Evolutionary conservation across 2,797 vertebrate species (phyloP).

Genomic region (Spea hammondii): DNA sequence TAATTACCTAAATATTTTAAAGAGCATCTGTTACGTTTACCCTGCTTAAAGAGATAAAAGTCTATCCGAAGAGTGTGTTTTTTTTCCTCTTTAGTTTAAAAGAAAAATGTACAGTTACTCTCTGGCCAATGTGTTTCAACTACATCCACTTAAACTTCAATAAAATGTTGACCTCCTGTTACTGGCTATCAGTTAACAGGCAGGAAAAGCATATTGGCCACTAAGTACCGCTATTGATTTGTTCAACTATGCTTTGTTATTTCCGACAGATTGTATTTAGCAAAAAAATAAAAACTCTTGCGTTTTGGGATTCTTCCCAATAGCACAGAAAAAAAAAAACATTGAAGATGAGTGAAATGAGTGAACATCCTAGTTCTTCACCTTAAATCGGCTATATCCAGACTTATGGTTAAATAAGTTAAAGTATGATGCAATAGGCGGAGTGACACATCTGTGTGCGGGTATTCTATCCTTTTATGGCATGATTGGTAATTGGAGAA

Average conservation of each 20-base stretch:
- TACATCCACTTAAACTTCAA: constrained; percentile 3
- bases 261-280: constrained; percentile 7
- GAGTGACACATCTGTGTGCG: too few relatives aligned
- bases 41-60: constrained; percentile 1
- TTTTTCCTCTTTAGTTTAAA: not conserved
- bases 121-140: constrained; percentile 6
- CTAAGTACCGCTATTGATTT: constrained; percentile 26
- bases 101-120: not conserved
- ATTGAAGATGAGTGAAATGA: too few relatives aligned
- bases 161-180: constrained; percentile 36
- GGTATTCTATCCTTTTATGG: too few relatives aligned
- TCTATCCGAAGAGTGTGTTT: not conserved
- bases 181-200: constrained; percentile 28
- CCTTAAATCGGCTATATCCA: too few relatives aligned
- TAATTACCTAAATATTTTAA: constrained; percentile 26
- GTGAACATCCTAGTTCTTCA: too few relatives aligned
- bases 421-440: too few relatives aligned
- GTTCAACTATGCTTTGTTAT: constrained; percentile 18
- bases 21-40: not conserved
- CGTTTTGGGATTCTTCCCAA: not conserved
- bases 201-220: constrained; percentile 28
- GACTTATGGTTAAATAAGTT: too few relatives aligned
- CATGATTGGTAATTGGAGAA: too few relatives aligned
- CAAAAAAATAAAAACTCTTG: constrained; percentile 1
- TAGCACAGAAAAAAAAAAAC: not conserved